Evolutionary conservation across 2,113 vertebrate species (phyloP).

Genomic region (Psittacara wagleri): DNA sequence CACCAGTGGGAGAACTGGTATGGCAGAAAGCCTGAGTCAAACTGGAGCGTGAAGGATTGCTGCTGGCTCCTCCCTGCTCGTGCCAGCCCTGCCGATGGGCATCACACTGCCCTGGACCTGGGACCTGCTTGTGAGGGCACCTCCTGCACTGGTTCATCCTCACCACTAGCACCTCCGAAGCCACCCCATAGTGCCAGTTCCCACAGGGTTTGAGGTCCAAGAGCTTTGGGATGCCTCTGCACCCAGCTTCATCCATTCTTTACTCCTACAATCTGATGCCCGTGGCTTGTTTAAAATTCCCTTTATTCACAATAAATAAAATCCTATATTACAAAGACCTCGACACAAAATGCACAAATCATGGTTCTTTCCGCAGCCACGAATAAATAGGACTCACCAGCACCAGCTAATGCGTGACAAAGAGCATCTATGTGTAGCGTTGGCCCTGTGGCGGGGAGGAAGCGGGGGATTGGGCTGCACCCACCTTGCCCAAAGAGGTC

Average conservation of each 20-base stretch:
- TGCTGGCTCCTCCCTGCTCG: neutral
- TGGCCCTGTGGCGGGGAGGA: neutral
- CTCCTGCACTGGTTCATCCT: too few relatives aligned
- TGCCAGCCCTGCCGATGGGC: neutral
- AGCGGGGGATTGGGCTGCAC: neutral
- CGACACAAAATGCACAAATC: neutral
- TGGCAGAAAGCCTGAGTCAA: neutral
- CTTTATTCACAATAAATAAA: slow-evolving; percentile 71
- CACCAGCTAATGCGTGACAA: neutral
- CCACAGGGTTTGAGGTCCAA: neutral
- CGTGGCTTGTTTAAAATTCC: neutral
- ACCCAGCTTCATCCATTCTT: neutral
- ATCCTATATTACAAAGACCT: slow-evolving; percentile 37
- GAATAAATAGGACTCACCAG: neutral
- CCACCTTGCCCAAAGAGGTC: neutral
- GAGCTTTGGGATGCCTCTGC: neutral
- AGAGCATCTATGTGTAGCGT: neutral
- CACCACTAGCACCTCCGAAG: rapidly evolving
- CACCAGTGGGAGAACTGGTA: slow-evolving; percentile 9
- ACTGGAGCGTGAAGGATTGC: rapidly evolving
- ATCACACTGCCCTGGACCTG: neutral
- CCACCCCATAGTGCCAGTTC: too few relatives aligned
- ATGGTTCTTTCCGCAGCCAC: neutral
- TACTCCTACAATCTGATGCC: neutral
- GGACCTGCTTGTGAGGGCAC: rapidly evolving